Conservation (phyloP, 2,797 vertebrate genomes). For the Eulemur coronatus region DNA sequence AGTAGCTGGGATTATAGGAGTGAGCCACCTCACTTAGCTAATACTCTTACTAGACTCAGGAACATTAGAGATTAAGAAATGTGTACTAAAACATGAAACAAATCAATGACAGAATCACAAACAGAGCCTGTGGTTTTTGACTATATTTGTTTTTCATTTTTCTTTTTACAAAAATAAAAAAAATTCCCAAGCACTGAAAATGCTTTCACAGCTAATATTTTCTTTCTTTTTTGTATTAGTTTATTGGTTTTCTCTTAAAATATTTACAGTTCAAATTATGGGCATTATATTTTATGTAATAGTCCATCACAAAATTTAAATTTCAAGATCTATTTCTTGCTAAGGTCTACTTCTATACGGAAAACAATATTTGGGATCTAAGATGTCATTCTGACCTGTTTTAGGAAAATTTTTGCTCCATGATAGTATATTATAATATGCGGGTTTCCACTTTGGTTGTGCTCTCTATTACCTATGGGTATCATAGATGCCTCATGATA, state of each 20-base stretch:
- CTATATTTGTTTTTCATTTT: not conserved
- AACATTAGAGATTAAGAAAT: not conserved
- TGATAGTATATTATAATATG: not conserved
- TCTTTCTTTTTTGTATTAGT: not conserved
- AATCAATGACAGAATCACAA: not conserved
- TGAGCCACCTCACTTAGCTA: no score
- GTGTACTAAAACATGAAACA: not conserved
- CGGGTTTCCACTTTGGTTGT: not conserved
- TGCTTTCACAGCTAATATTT: constrained; percentile 29
- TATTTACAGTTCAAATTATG: constrained; percentile 33
- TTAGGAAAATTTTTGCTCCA: not conserved
- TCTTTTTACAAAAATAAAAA: not conserved
- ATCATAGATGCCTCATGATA: not conserved
- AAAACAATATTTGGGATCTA: not conserved
- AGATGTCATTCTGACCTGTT: not conserved
- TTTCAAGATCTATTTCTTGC: constrained; percentile 8
- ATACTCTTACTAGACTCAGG: not conserved
- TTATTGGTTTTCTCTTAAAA: not conserved
- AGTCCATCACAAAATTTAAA: constrained; percentile 41
- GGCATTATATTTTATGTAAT: not conserved
- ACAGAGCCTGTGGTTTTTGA: not conserved
- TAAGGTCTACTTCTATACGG: constrained; percentile 23
- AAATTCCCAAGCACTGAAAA: constrained; percentile 39
- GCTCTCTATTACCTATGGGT: not conserved
- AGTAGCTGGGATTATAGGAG: no score